Evolutionary conservation across 2,113 vertebrate species (phyloP), one percentile per base, ranked within the genome.

Genomic region (Xenus cinereus): DNA sequence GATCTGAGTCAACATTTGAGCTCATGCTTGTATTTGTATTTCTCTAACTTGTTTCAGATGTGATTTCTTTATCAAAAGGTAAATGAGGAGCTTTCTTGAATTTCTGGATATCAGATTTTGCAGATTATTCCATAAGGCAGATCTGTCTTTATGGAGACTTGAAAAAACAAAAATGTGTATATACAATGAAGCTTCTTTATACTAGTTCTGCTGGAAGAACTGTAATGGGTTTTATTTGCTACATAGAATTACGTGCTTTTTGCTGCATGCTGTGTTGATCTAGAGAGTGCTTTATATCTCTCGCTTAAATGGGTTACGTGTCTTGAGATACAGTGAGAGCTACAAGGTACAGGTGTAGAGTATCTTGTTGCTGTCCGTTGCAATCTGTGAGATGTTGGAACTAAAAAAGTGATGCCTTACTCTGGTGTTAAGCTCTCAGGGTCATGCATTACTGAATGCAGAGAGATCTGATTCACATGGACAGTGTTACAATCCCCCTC

Each of bases 1-100:
- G 76, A 53, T 89, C 69, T 93, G 84, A 89, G 67, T 96, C 91
- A 95, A 87, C 14, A 6, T 92, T 91, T 90, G 87, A 90, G n/a
- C 68, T 94, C 57, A 74, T 64, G 17, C 72, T 86, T 68, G 37
- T 30, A 5, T 81, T 90, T 79, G 27, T 93, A 6, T 77, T 94
- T 95, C 17, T 83, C 39, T 82, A 59, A 90, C 35, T 89, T 80
- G n/a, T 71, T 94, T 91, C 67, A 48, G 14, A 75, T 84, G 60
- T 12, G 50, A 21, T 89, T 83, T 71, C 24, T 76, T 30, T 93
- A 71, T 80, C 30, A 63, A 37, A 71, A 88, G 13, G 27, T 90
- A 60, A 78, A 45, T 39, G 15, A 76, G 32, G 32, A 87, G 9
- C 32, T 76, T 72, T 76, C 57, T 79, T 75, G 28, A 87, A 30